Percentiles rank a stretch among this genome's conserved stretches.
phyloP scores from a whole-genome alignment of 2,113 vertebrate genomes.

The Pteruthius melanotis region DNA sequence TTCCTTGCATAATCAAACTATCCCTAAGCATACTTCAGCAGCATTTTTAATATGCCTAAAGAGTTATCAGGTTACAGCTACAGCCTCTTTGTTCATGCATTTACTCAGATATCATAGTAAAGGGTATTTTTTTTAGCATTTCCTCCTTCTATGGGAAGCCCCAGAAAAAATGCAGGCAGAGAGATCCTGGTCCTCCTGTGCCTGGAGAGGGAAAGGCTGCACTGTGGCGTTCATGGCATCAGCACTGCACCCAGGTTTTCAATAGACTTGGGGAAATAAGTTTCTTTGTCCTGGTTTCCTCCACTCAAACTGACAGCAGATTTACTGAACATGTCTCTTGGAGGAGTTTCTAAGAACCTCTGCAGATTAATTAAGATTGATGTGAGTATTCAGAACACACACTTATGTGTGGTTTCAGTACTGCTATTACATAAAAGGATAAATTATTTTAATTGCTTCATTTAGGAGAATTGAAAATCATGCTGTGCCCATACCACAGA shows the following conservation, averaged over 20 bases:
- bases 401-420: background rate
- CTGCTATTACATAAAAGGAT: background rate
- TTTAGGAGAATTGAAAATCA: background rate
- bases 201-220: background rate
- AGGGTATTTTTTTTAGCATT: background rate
- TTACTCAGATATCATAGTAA: background rate
- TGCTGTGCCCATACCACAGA: background rate
- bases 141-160: background rate
- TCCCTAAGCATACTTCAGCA: background rate
- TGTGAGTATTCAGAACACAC: background rate
- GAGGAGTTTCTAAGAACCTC: background rate
- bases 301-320: background rate
- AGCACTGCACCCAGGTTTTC: background rate
- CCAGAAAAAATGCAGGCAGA: background rate
- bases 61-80: background rate
- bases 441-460: background rate
- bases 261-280: background rate
- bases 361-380: constrained; percentile 4
- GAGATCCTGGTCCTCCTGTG: background rate
- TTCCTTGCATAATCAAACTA: background rate
- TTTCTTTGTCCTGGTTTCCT: background rate
- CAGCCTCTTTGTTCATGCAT: background rate
- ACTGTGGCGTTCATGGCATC: background rate
- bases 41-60: background rate
- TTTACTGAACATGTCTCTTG: background rate